Percentiles rank a stretch among this genome's conserved stretches.
These are phyloP conservation scores for Rhinolophus sinicus DNA, from an alignment of 2,113 vertebrate genomes.

Conservation along the genomic window DNA sequence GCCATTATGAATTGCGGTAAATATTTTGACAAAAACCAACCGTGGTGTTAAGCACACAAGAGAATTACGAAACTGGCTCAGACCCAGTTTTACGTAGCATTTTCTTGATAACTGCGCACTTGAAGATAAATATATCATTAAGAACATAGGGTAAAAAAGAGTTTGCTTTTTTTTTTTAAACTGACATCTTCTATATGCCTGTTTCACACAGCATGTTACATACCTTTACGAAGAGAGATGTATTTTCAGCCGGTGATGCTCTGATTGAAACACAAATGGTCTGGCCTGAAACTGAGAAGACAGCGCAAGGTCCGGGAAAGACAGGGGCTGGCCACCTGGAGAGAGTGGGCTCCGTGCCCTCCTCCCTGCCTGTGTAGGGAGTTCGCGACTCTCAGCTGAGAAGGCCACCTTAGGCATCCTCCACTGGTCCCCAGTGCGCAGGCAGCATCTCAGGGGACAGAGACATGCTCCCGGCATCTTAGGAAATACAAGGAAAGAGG, in stretches of 20 bases:
- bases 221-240: constrained; percentile 11
- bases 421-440: background rate
- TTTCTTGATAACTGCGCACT: background rate
- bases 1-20: background rate
- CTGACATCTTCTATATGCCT: background rate
- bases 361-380: background rate
- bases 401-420: background rate
- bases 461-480: constrained; percentile 41
- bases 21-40: constrained; percentile 51
- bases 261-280: background rate
- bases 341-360: background rate
- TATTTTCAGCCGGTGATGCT: background rate
- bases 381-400: background rate
- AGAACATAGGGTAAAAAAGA: background rate
- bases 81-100: background rate
- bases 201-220: background rate
- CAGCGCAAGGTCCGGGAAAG: background rate
- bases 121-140: background rate
- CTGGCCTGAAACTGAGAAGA: background rate
- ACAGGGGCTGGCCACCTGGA: background rate
- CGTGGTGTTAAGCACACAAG: background rate
- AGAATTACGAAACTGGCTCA: constrained; percentile 1
- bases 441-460: constrained; percentile 15
- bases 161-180: background rate
- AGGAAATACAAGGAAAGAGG: constrained; percentile 69